These are phyloP conservation scores for Gambelia wislizenii DNA, from an alignment of 2,797 vertebrate species.

Conservation along the genomic window DNA sequence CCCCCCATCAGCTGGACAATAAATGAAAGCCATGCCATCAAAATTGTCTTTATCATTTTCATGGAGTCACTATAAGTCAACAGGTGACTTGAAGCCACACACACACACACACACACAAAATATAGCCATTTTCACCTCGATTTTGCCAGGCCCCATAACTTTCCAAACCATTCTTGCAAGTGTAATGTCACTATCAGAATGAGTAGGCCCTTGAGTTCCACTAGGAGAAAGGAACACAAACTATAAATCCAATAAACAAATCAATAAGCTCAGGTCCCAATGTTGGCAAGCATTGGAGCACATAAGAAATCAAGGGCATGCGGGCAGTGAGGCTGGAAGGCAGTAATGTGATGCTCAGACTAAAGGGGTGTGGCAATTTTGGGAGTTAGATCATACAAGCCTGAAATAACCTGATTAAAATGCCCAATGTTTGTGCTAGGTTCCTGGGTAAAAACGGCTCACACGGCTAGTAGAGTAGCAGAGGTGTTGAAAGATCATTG, in stretches of 20 bases:
- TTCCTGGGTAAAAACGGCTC: not conserved
- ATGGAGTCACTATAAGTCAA: no score
- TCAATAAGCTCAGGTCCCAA: not conserved
- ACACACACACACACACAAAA: no score
- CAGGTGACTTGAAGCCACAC: no score
- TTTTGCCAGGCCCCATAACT: not conserved
- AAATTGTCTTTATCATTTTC: no score
- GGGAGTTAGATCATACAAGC: not conserved
- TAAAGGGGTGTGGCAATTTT: not conserved
- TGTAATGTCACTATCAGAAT: not conserved
- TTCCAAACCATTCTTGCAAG: not conserved
- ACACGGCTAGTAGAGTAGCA: not conserved
- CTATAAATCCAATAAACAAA: no score
- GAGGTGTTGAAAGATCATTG: not conserved
- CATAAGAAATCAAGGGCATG: not conserved
- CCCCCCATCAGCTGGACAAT: no score
- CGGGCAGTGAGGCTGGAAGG: no score
- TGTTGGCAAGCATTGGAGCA: not conserved
- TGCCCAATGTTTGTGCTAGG: not conserved
- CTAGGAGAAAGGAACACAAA: no score
- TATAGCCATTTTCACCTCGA: no score
- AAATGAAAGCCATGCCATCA: no score
- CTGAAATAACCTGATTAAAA: not conserved
- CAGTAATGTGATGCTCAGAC: not conserved
- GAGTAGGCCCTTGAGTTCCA: no score